phyloP scores from a whole-genome alignment of 2,888 invertebrate species.

The Oxyscelio sp. region DNA sequence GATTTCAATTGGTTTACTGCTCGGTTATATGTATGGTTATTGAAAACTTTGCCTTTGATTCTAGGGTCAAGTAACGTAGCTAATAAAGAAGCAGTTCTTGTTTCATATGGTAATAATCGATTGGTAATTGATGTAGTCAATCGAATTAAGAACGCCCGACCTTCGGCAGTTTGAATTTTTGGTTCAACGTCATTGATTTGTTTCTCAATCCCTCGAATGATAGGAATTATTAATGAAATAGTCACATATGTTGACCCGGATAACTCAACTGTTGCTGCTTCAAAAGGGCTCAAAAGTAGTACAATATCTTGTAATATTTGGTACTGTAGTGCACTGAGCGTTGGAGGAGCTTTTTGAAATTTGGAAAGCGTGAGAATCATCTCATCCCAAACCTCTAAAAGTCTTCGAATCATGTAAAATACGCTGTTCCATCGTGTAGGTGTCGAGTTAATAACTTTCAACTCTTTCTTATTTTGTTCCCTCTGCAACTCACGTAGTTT shows the following conservation, averaged over 20 bases:
- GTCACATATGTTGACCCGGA: conserved; percentile 34
- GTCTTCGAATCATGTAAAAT: conserved; percentile 27
- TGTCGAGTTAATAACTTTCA: conserved; percentile 9
- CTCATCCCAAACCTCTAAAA: conserved; percentile 27
- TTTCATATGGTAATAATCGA: conserved; percentile 9
- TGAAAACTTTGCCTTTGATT: conserved; percentile 25
- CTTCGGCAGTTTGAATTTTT: conserved; percentile 16
- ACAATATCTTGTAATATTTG: conserved; percentile 8
- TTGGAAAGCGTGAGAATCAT: conserved; percentile 20
- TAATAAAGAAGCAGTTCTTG: conserved; percentile 17
- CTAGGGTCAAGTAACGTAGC: conserved; percentile 25
- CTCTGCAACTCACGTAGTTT: conserved; percentile 3
- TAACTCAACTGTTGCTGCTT: conserved; percentile 22
- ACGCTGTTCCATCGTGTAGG: conserved; percentile 28
- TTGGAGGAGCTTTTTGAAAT: conserved; percentile 19
- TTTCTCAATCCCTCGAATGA: conserved; percentile 21
- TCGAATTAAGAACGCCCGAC: neutral
- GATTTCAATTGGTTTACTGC: neutral
- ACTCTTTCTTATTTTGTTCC: conserved; percentile 2
- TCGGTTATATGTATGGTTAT: neutral
- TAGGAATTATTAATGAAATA: conserved; percentile 22
- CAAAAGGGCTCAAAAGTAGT: conserved; percentile 20
- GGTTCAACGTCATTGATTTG: neutral
- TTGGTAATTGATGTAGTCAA: neutral
- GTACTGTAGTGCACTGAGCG: conserved; percentile 7